Base-by-base conservation (phyloP, 2,797 vertebrate genomes). In the Leuciscus waleckii region DNA sequence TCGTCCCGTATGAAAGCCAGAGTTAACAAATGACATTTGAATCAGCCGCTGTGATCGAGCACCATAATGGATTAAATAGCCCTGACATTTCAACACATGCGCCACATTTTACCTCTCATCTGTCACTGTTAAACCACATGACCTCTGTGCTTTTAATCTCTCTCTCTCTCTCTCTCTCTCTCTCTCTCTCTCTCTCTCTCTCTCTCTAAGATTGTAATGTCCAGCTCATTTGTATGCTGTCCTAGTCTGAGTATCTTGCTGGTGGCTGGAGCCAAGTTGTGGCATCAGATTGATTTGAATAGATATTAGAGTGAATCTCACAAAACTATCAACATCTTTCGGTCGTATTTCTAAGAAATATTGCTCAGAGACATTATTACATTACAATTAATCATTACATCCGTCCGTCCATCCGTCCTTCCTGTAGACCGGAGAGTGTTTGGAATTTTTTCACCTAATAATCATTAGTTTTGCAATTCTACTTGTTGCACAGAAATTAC, bases 21-120 rank as follows among this genome's bases (percentile, higher is more conserved):
- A 71, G 68, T 69, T 81, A 85, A 82, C 71, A 82, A 82, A 84
- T 85, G 79, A 78, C 74, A 81, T 69, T 77, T 77, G 79, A 81
- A 81, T 71, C 54, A 79, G 69, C 35, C 21, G 51, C 78, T 80
- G 49, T 68, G 70, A 84, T 87, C 29, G 71, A 81, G 69, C 65
- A 74, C 29, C 88, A 91, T 93, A 93, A 94, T 94, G 91, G 94
- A 94, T 92, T 91, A 92, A 94, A 94, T 91, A 91, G 92, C 89
- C 88, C 83, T 95, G 94, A 95, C 93, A 94, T 95, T 94, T 95
- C 89, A 90, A 91, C 79, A 81, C 79, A 86, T 81, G 91, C 73
- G 54, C 83, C 89, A 65, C 58, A 79, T 88, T 91, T 92, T 90
- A 94, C 91, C 91, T 92, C 92, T 92, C 91, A 90, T 89, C 90